Evolutionary conservation across 2,113 vertebrate genomes (phyloP).

Genomic region (Catharus fuscescens): DNA sequence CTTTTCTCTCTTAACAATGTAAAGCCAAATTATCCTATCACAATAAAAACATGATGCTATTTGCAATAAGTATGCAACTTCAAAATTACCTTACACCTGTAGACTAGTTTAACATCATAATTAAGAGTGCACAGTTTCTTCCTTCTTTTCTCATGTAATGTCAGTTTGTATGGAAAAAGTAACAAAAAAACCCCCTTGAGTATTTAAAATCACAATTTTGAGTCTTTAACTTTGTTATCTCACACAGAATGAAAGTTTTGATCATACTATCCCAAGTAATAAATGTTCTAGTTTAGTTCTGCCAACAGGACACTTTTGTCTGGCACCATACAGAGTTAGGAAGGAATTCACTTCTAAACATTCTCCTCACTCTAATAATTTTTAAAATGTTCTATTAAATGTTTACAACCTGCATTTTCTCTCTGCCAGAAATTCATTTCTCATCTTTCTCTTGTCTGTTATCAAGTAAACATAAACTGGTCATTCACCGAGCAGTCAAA

Average conservation of each 20-base stretch:
- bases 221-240: background rate
- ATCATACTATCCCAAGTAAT: background rate
- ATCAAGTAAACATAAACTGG: background rate
- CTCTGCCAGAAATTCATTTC: background rate
- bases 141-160: background rate
- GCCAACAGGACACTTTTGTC: background rate
- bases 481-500: background rate
- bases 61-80: background rate
- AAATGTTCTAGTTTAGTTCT: background rate
- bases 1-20: background rate
- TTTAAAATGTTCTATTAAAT: background rate
- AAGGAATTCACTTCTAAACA: background rate
- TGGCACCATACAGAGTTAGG: background rate
- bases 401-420: background rate
- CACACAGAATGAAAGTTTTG: background rate
- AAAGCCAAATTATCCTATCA: background rate
- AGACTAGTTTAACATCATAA: background rate
- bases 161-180: background rate
- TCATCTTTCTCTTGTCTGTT: background rate
- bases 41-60: background rate
- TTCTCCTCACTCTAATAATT: background rate
- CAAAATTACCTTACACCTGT: background rate
- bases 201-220: background rate
- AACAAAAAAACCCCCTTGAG: rapidly evolving
- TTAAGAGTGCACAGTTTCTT: background rate